These are phyloP conservation scores for Stenodema calcarata DNA, from an alignment of 2,888 invertebrate species.

Conservation along the genomic window DNA sequence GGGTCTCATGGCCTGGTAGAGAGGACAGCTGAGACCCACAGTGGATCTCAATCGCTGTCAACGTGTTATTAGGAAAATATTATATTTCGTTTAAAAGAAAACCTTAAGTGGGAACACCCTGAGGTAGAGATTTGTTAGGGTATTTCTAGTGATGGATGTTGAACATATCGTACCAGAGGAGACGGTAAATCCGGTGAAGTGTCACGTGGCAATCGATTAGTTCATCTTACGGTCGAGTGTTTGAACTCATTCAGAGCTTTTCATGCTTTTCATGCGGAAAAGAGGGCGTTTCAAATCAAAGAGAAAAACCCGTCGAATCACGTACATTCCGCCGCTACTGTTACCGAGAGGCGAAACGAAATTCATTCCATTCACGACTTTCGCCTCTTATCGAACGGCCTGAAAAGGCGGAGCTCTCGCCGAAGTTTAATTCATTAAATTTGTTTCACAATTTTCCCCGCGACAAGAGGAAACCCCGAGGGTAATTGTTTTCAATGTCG, in stretches of 20 bases:
- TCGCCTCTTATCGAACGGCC: constrained; percentile 10
- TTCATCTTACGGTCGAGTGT: neutral
- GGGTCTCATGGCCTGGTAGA: no score
- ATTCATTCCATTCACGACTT: constrained; percentile 12
- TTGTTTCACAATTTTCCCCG: constrained; percentile 35
- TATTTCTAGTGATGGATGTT: no score
- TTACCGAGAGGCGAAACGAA: neutral
- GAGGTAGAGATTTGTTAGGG: no score
- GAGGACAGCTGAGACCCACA: no score
- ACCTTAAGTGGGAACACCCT: no score
- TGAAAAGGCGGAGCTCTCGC: constrained; percentile 6
- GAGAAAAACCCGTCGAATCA: neutral
- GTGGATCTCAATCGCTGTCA: no score
- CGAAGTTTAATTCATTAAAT: constrained; percentile 33
- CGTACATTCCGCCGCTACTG: neutral
- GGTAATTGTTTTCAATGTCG: constrained; percentile 38
- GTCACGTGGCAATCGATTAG: no score
- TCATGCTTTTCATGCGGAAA: neutral
- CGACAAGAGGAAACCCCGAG: neutral
- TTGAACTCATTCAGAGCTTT: neutral
- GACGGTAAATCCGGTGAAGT: no score
- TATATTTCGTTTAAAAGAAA: no score
- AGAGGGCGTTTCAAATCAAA: neutral
- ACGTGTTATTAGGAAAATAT: no score
- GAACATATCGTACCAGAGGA: no score